Evolutionary conservation across 1,140 invertebrate species (phyloP).

Genomic region (Conus betulinus): DNA sequence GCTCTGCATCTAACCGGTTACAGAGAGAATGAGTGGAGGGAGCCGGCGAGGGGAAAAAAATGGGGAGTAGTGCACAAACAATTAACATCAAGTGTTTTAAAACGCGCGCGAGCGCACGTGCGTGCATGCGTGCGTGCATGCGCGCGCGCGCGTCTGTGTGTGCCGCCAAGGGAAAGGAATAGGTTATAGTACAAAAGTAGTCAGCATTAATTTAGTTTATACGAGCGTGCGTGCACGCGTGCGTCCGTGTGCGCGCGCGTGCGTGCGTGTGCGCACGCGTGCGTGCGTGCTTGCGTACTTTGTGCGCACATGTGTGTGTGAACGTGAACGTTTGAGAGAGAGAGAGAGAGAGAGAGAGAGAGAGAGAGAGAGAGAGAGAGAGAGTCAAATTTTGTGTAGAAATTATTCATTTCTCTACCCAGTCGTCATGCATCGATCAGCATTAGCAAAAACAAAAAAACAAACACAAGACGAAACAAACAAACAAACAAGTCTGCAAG

Average conservation of each 20-base stretch:
- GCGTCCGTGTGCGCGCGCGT: neutral
- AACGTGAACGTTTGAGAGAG: too few species aligned
- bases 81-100: too few species aligned
- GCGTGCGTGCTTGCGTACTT: neutral
- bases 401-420: too few species aligned
- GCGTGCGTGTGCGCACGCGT: neutral
- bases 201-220: too few species aligned
- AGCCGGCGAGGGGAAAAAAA: too few species aligned
- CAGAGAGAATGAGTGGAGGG: too few species aligned
- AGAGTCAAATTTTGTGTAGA: too few species aligned
- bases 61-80: too few species aligned
- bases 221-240: neutral
- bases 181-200: too few species aligned
- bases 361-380: neutral
- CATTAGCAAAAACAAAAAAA: neutral
- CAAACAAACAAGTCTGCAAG: neutral
- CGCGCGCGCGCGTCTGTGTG: neutral
- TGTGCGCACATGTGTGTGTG: too few species aligned
- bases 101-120: neutral
- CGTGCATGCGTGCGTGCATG: slow-evolving; percentile 1
- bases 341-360: neutral
- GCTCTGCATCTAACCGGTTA: too few species aligned
- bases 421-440: neutral
- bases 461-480: too few species aligned
- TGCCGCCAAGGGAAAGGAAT: neutral